These are phyloP conservation scores for Brenthis ino DNA, from an alignment of 2,888 invertebrate genomes.

Conservation along the genomic window DNA sequence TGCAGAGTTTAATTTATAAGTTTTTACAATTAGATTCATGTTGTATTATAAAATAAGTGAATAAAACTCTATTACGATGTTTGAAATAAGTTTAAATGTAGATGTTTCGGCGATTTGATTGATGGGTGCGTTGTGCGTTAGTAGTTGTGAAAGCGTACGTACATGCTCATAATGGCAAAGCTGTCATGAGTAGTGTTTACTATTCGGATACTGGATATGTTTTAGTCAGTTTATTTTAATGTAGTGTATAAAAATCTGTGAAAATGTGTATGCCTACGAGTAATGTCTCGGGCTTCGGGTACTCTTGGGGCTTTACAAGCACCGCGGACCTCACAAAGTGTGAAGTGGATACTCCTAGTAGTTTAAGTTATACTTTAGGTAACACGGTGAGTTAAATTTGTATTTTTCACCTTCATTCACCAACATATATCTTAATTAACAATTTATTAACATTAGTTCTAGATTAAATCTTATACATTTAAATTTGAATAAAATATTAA, in stretches of 20 bases:
- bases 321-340: constrained; percentile 76
- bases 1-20: constrained; percentile 58
- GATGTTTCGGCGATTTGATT: constrained; percentile 65
- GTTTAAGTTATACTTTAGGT: constrained; percentile 77
- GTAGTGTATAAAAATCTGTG: constrained; percentile 55
- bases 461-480: neutral
- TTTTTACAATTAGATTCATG: constrained; percentile 30
- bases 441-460: neutral
- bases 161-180: constrained; percentile 76
- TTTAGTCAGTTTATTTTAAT: constrained; percentile 69
- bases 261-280: constrained; percentile 82
- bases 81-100: constrained; percentile 37
- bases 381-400: constrained; percentile 65
- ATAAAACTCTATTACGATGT: constrained; percentile 27
- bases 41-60: constrained; percentile 48
- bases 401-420: neutral
- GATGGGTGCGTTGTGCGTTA: constrained; percentile 73
- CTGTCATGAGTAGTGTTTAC: constrained; percentile 81
- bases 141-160: constrained; percentile 80
- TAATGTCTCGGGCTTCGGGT: constrained; percentile 79
- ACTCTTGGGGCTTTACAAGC: constrained; percentile 79
- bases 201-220: constrained; percentile 71
- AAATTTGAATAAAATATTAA: neutral
- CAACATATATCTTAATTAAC: neutral
- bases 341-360: constrained; percentile 78